Evolutionary conservation across 2,888 invertebrate genomes (phyloP).

Genomic region (Pyralis farinalis): DNA sequence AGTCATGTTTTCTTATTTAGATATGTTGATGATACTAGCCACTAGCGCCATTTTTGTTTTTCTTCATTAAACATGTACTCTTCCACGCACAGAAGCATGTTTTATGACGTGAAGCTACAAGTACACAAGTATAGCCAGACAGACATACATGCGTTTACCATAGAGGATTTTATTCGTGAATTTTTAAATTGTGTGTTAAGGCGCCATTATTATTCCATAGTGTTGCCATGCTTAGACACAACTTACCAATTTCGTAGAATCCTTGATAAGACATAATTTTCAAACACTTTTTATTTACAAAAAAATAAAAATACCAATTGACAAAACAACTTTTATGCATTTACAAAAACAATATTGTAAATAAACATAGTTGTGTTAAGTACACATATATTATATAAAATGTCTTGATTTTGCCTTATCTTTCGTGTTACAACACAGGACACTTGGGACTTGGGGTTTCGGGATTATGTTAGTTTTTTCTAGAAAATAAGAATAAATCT

Average conservation of each 20-base stretch:
- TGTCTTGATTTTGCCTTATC: slow-evolving; percentile 15
- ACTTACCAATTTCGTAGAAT: slow-evolving; percentile 77
- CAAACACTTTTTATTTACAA: slow-evolving; percentile 34
- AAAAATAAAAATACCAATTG: slow-evolving; percentile 13
- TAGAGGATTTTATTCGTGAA: slow-evolving; percentile 4
- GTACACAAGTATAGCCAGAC: slow-evolving; percentile 16
- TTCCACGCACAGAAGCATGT: slow-evolving; percentile 1
- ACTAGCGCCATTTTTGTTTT: slow-evolving; percentile 14
- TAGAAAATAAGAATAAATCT: slow-evolving; percentile 7
- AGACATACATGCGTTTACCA: slow-evolving; percentile 21
- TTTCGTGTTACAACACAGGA: slow-evolving; percentile 12
- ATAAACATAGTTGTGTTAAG: slow-evolving; percentile 18
- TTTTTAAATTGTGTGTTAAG: slow-evolving; percentile 8
- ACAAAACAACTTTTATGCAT: slow-evolving; percentile 14
- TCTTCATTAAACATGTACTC: background rate
- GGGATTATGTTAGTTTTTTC: slow-evolving; percentile 3
- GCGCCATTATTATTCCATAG: slow-evolving; percentile 16
- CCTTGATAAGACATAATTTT: slow-evolving; percentile 61
- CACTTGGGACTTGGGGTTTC: slow-evolving; percentile 8
- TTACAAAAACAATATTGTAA: slow-evolving; percentile 27
- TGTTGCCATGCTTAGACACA: slow-evolving; percentile 35
- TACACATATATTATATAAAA: slow-evolving; percentile 11
- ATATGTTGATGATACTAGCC: slow-evolving; percentile 5
- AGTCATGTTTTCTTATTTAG: background rate
- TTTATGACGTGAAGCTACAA: slow-evolving; percentile 14